Base-by-base conservation (phyloP, 2,113 vertebrate species). In the Clupea harengus region DNA sequence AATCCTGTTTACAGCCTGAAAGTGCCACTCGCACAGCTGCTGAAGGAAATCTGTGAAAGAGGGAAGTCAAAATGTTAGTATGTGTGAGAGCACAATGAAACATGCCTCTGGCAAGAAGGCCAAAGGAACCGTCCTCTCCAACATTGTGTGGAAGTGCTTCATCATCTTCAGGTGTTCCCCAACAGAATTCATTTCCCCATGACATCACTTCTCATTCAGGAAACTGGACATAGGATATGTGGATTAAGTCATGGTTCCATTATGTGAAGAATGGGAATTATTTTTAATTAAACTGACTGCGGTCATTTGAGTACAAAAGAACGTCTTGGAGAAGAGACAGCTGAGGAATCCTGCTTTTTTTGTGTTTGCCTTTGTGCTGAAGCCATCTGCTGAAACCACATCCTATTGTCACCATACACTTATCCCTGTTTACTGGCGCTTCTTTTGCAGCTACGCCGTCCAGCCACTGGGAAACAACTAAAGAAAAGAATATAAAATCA, bases 21-120 rank as follows among this genome's bases (percentile, higher is more conserved):
- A 64, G 45, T 32, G 52, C 45, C 82, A 45, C n/a, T 10, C 17
- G 17, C 45, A n/a, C 91, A 90, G 87, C 88, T 86, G 89, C 81
- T 82, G 39, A 75, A 28, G 47, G 54, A 45, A 85, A 44, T 50
- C 8, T 49, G 46, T 83, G 50, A 47, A 46, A 49, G 57, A 86
- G 85, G 91, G 91, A 92, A 88, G 89, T 86, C 8, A 46, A 84
- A 81, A 82, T 83, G 57, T 89, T 85, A 89, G 75, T 91, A 85
- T 89, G 67, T 75, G 1, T 15, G 67, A 2, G 28, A 46, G 75
- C 85, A 89, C 85, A 88, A 91, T 91, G 82, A 84, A 87, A 44
- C 78, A 64, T 81, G 44, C 25, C 25, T 8, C 86, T 85, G 83
- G 83, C 89, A 88, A 47, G 85, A 75, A 64, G 44, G 80, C 10